Percentiles rank a stretch among this genome's conserved stretches.
Conservation (phyloP, 2,797 vertebrate genomes). For the Petrocephalus schoutedeni region DNA sequence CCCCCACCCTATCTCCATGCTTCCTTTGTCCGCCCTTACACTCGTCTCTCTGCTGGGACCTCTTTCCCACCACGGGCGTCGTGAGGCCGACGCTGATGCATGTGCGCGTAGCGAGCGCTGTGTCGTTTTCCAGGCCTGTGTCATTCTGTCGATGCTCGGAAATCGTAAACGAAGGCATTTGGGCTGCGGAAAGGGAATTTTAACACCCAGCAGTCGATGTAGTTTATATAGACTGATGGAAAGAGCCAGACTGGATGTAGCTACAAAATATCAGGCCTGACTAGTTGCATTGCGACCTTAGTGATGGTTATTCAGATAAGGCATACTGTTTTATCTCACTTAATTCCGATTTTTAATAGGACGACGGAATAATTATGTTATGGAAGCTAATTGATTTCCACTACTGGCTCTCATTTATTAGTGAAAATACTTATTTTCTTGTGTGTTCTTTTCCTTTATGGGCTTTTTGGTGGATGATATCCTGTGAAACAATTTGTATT, state of each 20-base stretch:
- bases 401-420: neutral
- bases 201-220: neutral
- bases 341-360: conserved; percentile 1
- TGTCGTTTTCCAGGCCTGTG: neutral
- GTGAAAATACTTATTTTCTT: neutral
- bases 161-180: neutral
- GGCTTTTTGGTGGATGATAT: neutral
- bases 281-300: neutral
- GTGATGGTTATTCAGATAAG: neutral
- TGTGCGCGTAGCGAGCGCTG: neutral
- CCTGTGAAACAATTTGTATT: neutral
- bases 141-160: neutral
- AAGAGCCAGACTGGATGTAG: neutral
- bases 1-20: neutral
- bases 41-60: neutral
- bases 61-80: neutral
- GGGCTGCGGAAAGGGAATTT: neutral
- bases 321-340: neutral
- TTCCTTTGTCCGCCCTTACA: neutral
- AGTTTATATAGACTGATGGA: neutral
- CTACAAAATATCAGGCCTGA: neutral
- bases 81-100: neutral
- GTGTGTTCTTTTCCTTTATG: neutral
- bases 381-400: neutral
- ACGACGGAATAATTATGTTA: neutral